Percentiles rank a stretch among this genome's conserved stretches.
Evolutionary conservation across 2,888 invertebrate genomes (phyloP).

Genomic region (Vesta saturnalis): DNA sequence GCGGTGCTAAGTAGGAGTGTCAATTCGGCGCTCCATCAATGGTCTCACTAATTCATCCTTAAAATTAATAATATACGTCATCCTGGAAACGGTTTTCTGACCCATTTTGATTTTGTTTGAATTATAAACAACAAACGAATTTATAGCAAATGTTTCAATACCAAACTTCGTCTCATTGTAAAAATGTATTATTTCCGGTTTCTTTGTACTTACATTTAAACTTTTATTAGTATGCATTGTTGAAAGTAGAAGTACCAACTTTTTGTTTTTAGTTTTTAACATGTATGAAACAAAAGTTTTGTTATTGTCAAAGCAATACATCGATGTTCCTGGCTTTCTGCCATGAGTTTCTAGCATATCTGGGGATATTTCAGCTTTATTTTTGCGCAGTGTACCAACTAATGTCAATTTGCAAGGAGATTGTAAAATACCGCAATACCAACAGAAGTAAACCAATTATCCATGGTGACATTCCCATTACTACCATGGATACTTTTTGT

Average conservation of each 20-base stretch:
- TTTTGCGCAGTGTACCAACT: background rate
- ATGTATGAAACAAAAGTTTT: background rate
- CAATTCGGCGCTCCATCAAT: background rate
- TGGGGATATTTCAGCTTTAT: too few relatives aligned
- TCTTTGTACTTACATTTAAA: background rate
- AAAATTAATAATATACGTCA: background rate
- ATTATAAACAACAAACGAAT: background rate
- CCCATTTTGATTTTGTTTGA: background rate
- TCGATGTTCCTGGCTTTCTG: too few relatives aligned
- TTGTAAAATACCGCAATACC: background rate
- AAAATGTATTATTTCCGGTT: slow-evolving; percentile 5
- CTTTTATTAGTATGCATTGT: background rate
- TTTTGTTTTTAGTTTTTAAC: background rate
- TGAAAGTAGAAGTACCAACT: too few relatives aligned
- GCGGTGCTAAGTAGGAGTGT: background rate
- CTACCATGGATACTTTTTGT: background rate
- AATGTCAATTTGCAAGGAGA: background rate
- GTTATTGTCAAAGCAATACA: too few relatives aligned
- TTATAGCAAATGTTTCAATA: background rate
- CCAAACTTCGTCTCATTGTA: too few relatives aligned
- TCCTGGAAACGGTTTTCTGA: background rate
- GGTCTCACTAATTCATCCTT: background rate
- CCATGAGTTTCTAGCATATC: too few relatives aligned
- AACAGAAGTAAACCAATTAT: background rate
- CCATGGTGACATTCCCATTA: background rate